Conservation (phyloP, 2,113 vertebrate genomes). For the Ophiodon elongatus region DNA sequence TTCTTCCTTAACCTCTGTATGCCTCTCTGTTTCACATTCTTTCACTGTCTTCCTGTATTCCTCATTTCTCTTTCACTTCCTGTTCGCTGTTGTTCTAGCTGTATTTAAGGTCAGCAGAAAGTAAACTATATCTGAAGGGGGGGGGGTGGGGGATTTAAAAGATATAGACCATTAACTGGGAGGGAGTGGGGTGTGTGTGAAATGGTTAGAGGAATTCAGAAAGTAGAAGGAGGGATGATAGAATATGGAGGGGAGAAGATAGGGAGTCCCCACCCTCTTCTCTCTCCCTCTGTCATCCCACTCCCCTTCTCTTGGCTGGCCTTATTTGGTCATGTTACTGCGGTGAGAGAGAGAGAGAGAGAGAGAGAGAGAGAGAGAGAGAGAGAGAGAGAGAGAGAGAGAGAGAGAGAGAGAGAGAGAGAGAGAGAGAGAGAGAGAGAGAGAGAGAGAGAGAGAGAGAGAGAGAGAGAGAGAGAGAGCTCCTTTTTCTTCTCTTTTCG, state of each 20-base stretch:
- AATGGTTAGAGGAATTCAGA: conserved; percentile 60
- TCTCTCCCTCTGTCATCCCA: conserved; percentile 61
- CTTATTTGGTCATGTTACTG: conserved; percentile 92
- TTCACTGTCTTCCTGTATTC: conserved; percentile 62
- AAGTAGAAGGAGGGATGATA: conserved; percentile 66
- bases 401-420: no score
- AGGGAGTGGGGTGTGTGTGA: conserved; percentile 41
- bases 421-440: no score
- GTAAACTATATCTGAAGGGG: conserved; percentile 37
- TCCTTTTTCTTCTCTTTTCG: conserved; percentile 56
- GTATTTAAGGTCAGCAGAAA: conserved; percentile 47
- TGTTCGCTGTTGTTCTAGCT: conserved; percentile 82
- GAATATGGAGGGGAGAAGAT: conserved; percentile 41
- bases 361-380: no score
- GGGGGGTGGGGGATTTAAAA: conserved; percentile 22
- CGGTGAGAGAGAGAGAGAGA: conserved; percentile 23
- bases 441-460: no score
- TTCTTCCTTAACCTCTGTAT: background rate
- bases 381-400: no score
- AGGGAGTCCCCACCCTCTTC: conserved; percentile 74
- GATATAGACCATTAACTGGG: conserved; percentile 29
- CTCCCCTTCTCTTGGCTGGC: conserved; percentile 79
- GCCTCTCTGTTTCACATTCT: conserved; percentile 49
- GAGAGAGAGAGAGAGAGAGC: no score
- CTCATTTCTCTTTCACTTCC: conserved; percentile 70